These are phyloP conservation scores for Drosophila simulans DNA, from an alignment of 1,140 invertebrate species.

Conservation along the genomic window DNA sequence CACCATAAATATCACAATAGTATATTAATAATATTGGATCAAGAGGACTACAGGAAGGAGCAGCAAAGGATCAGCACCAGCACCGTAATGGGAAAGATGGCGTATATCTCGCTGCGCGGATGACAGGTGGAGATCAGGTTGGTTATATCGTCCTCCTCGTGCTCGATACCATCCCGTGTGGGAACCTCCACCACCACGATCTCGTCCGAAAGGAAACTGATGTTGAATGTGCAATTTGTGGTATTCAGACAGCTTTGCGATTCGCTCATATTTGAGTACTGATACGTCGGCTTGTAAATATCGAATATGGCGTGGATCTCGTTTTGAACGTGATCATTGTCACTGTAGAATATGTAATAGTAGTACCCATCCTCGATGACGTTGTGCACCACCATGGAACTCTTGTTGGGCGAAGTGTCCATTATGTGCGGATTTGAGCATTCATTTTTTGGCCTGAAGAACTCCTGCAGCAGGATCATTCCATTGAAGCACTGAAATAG, in stretches of 20 bases:
- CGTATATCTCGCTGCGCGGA: conserved; percentile 90
- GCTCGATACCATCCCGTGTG: conserved; percentile 90
- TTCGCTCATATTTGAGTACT: conserved; percentile 89
- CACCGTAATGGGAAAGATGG: conserved; percentile 91
- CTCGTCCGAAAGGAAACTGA: conserved; percentile 89
- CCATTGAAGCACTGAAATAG: conserved; percentile 91
- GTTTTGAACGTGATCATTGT: conserved; percentile 91
- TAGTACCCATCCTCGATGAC: conserved; percentile 91
- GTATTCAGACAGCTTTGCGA: conserved; percentile 89
- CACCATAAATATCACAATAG: conserved; percentile 68
- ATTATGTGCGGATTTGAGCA: conserved; percentile 89
- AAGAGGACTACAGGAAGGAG: conserved; percentile 88
- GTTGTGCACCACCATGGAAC: conserved; percentile 88
- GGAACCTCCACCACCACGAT: conserved; percentile 92
- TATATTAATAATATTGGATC: conserved; percentile 7
- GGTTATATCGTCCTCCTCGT: conserved; percentile 89
- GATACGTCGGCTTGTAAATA: conserved; percentile 92
- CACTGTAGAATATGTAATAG: conserved; percentile 94
- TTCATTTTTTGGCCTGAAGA: conserved; percentile 88
- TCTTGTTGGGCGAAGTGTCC: conserved; percentile 86
- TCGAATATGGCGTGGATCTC: conserved; percentile 93
- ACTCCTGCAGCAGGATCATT: conserved; percentile 88
- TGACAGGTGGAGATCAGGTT: conserved; percentile 90
- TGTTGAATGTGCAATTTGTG: conserved; percentile 90
- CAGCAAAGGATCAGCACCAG: conserved; percentile 90